These are phyloP conservation scores for Melipona quadrifasciata DNA, from an alignment of 1,140 invertebrate genomes.

Conservation along the genomic window DNA sequence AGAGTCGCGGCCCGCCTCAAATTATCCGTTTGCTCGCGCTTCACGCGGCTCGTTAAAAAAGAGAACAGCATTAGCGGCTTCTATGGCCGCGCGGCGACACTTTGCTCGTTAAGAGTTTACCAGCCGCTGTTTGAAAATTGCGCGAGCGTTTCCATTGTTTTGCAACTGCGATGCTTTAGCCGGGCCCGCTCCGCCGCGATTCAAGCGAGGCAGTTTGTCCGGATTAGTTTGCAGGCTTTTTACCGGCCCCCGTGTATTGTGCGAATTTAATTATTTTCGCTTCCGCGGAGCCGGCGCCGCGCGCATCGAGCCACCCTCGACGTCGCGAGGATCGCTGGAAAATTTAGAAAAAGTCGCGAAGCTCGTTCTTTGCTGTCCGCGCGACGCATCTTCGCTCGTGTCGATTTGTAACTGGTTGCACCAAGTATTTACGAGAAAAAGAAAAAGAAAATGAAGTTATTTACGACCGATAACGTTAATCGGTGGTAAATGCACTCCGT, in stretches of 20 bases:
- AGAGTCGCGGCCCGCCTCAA: neutral
- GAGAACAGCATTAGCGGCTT: neutral
- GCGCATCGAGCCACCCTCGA: neutral
- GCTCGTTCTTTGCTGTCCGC: neutral
- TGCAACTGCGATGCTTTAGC: neutral
- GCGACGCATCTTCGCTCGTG: too few species aligned
- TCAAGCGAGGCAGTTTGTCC: neutral
- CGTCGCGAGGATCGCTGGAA: neutral
- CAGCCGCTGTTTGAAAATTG: neutral
- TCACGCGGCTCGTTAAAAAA: neutral
- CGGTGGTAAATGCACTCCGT: too few species aligned
- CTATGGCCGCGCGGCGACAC: neutral
- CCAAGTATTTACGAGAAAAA: too few species aligned
- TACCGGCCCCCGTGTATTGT: neutral
- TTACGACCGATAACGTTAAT: neutral
- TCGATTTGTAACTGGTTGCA: too few species aligned
- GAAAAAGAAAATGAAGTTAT: neutral
- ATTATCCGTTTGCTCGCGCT: neutral
- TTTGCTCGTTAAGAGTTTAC: constrained; percentile 24
- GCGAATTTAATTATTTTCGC: constrained; percentile 17
- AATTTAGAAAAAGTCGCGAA: neutral
- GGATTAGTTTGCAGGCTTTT: neutral
- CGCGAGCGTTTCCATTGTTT: neutral
- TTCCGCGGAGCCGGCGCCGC: too few species aligned
- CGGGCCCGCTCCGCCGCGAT: neutral